phyloP scores from a whole-genome alignment of 2,797 vertebrate species.

The Cheirogaleus major region DNA sequence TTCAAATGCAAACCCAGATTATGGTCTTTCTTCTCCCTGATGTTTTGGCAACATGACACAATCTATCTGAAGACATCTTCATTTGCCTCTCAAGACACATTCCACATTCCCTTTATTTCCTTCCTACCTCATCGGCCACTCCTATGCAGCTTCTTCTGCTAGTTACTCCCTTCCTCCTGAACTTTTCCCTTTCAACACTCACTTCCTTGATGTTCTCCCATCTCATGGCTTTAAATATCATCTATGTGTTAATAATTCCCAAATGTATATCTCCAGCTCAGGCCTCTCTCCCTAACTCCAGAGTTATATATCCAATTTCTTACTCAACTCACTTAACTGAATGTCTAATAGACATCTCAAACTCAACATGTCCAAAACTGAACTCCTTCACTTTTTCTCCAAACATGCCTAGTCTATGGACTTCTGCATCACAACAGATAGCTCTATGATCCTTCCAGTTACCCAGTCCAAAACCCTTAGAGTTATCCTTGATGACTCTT shows the following conservation, averaged over 20 bases:
- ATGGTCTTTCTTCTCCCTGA: not conserved
- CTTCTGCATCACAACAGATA: not conserved
- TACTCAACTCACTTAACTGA: not conserved
- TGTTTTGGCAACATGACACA: not conserved
- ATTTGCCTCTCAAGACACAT: not conserved
- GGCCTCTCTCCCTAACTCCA: not conserved
- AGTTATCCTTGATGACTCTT: not conserved
- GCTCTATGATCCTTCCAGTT: not conserved
- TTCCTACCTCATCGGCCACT: not conserved
- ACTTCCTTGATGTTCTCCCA: not conserved
- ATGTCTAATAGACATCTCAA: not conserved
- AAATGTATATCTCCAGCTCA: not conserved
- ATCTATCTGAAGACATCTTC: slow-evolving; percentile 41
- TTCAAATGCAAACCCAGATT: not conserved
- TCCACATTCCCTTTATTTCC: not conserved
- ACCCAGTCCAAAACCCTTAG: not conserved
- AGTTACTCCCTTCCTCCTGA: not conserved
- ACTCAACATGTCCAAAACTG: not conserved
- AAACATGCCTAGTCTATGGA: not conserved
- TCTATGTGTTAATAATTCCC: not conserved
- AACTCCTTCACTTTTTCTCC: not conserved
- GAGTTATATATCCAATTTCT: not conserved
- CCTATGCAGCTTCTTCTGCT: not conserved
- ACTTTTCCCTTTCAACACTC: not conserved
- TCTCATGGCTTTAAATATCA: slow-evolving; percentile 7